Percentiles rank a stretch among this genome's conserved stretches.
phyloP scores from a whole-genome alignment of 2,888 invertebrate species.

The Clusia tigrina region DNA sequence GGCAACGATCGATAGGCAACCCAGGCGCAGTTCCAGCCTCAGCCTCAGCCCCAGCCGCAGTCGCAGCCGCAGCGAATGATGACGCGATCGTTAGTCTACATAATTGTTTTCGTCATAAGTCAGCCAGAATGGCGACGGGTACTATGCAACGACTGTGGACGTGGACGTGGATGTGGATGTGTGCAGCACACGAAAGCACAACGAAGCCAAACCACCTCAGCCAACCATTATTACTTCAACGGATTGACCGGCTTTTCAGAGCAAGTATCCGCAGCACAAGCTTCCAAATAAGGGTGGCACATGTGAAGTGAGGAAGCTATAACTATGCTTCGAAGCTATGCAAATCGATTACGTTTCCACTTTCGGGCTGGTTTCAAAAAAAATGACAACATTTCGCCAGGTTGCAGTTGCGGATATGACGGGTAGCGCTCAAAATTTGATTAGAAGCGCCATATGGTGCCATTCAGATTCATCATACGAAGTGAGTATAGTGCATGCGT shows the following conservation, averaged over 20 bases:
- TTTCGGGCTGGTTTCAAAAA: slow-evolving; percentile 50
- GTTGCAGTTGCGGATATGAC: slow-evolving; percentile 41
- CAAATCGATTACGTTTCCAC: slow-evolving; percentile 59
- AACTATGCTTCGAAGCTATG: slow-evolving; percentile 59
- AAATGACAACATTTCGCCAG: slow-evolving; percentile 51
- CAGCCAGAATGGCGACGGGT: slow-evolving; percentile 52
- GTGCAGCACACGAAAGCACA: not conserved
- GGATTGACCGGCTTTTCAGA: slow-evolving; percentile 23
- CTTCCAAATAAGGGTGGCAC: slow-evolving; percentile 65
- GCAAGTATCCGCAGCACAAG: slow-evolving; percentile 48
- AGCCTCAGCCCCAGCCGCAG: too few species aligned
- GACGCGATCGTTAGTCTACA: slow-evolving; percentile 48
- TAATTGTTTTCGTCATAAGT: slow-evolving; percentile 45
- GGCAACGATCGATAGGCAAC: not conserved
- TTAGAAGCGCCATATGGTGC: slow-evolving; percentile 49
- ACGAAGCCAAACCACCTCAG: not conserved
- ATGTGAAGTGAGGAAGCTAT: slow-evolving; percentile 64
- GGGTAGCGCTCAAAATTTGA: slow-evolving; percentile 47
- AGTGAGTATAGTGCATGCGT: too few species aligned
- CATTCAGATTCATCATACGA: not conserved
- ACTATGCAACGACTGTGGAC: not conserved
- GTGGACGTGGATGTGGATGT: too few species aligned
- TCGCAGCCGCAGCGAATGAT: slow-evolving; percentile 33
- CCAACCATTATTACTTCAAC: slow-evolving; percentile 12
- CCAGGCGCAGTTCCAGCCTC: not conserved